Percentiles rank a stretch among this genome's conserved stretches.
Evolutionary conservation across 1,140 invertebrate genomes (phyloP).

Genomic region (Wiebesia pumilae): DNA sequence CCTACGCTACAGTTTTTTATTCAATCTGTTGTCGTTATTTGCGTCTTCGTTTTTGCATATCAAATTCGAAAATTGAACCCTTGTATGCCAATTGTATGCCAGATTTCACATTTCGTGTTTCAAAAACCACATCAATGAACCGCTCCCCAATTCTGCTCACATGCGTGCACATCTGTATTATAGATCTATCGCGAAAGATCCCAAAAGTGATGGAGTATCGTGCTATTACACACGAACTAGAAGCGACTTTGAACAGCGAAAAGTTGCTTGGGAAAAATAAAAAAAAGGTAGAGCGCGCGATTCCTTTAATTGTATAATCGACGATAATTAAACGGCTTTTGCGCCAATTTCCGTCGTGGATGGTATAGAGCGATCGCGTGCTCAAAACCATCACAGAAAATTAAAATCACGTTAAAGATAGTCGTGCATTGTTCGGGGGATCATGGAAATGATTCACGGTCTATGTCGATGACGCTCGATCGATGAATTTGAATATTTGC

Average conservation of each 20-base stretch:
- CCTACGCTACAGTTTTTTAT: background rate
- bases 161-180: no score
- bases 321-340: conserved; percentile 32
- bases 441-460: background rate
- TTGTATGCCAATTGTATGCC: no score
- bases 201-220: no score
- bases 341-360: no score
- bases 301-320: conserved; percentile 42
- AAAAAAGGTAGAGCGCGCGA: background rate
- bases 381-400: conserved; percentile 28
- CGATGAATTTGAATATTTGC: no score
- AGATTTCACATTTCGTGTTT: no score
- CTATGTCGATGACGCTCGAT: background rate
- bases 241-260: no score
- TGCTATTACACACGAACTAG: no score
- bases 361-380: conserved; percentile 26
- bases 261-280: background rate
- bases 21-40: background rate
- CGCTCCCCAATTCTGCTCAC: no score
- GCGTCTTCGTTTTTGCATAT: background rate
- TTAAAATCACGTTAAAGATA: background rate
- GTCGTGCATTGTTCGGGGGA: background rate
- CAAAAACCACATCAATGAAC: no score
- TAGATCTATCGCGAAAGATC: no score
- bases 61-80: no score